phyloP scores from a whole-genome alignment of 2,113 vertebrate species.

The Cottus gobio region DNA sequence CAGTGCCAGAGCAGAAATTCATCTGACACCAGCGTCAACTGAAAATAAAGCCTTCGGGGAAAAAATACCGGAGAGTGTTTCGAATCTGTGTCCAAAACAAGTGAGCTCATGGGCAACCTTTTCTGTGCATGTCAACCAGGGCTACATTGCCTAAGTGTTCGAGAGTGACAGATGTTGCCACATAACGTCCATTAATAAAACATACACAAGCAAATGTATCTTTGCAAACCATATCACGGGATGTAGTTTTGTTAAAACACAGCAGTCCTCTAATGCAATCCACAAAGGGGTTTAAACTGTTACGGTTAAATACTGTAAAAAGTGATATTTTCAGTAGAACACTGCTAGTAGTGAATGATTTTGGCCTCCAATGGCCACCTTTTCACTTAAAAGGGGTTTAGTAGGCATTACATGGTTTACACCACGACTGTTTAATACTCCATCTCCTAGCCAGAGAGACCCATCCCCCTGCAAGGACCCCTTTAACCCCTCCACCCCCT shows the following conservation, averaged over 20 bases:
- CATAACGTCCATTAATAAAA: constrained; percentile 41
- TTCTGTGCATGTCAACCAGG: constrained; percentile 1
- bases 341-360: background rate
- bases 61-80: constrained; percentile 6
- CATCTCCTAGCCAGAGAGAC: constrained; percentile 43
- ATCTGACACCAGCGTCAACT: constrained; percentile 23
- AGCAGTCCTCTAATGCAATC: background rate
- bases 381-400: background rate
- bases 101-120: background rate
- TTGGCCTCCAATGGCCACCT: background rate
- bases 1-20: constrained; percentile 22
- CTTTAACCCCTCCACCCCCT: constrained; percentile 50
- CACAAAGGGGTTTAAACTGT: background rate
- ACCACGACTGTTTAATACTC: constrained; percentile 51
- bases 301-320: background rate
- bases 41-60: constrained; percentile 12
- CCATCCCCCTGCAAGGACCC: constrained; percentile 62
- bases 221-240: constrained; percentile 22
- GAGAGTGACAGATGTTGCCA: constrained; percentile 46
- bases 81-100: constrained; percentile 1
- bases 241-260: background rate
- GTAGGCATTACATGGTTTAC: constrained; percentile 51
- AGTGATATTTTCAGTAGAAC: background rate
- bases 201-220: background rate
- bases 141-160: constrained; percentile 20